Evolutionary conservation across 2,797 vertebrate species (phyloP).

Genomic region (Phrynocephalus guinanensis): DNA sequence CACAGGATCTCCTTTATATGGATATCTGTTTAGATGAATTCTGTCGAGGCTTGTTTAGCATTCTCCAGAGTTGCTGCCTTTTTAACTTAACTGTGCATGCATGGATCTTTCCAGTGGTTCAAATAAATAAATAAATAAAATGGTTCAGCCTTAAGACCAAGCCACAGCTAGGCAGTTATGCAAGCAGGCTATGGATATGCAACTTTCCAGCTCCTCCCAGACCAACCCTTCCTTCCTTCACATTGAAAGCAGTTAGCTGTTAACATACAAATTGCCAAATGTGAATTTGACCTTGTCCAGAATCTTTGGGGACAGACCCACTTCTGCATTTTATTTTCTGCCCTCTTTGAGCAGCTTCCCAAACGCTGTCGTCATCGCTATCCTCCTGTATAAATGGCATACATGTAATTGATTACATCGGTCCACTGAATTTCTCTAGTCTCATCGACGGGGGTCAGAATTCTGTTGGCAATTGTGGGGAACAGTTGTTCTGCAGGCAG

Average conservation of each 20-base stretch:
- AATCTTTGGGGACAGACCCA: background rate
- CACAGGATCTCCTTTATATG: background rate
- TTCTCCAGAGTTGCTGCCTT: background rate
- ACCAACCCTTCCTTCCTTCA: background rate
- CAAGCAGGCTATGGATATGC: background rate
- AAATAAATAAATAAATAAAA: background rate
- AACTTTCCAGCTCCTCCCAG: background rate
- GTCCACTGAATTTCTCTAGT: background rate
- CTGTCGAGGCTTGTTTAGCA: background rate
- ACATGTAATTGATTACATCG: background rate
- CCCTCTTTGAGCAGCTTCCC: background rate
- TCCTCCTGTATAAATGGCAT: background rate
- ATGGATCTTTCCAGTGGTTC: background rate
- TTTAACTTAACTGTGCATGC: background rate
- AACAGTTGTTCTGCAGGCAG: no score
- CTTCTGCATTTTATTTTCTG: slow-evolving; percentile 4
- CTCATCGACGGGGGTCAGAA: no score
- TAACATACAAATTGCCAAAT: background rate
- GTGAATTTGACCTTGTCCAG: background rate
- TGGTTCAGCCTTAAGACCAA: background rate
- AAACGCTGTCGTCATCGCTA: background rate
- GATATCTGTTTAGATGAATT: background rate
- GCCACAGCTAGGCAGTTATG: background rate
- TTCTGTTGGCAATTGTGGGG: no score
- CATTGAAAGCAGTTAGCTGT: background rate